phyloP scores from a whole-genome alignment of 1,140 invertebrate genomes.

The Hesperophylax magnus region DNA sequence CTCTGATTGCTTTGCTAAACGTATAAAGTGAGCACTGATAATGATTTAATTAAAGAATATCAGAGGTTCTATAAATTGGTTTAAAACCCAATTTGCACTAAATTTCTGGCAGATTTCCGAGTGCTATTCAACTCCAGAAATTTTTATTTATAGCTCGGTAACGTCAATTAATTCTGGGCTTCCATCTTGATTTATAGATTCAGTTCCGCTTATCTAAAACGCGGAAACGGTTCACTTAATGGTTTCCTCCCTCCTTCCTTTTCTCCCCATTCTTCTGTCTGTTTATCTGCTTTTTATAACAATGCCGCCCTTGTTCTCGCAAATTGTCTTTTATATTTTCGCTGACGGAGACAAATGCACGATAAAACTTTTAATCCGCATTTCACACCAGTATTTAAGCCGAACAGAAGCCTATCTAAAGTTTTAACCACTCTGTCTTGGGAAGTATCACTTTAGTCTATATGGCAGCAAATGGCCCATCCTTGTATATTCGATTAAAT shows the following conservation, averaged over 20 bases:
- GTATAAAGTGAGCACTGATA: too few species aligned
- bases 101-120: too few species aligned
- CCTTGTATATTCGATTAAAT: too few species aligned
- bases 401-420: too few species aligned
- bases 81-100: too few species aligned
- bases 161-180: neutral
- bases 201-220: constrained; percentile 3
- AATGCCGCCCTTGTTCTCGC: neutral
- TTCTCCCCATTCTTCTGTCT: constrained; percentile 13
- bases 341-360: constrained; percentile 18
- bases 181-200: neutral
- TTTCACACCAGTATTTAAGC: too few species aligned
- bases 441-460: too few species aligned
- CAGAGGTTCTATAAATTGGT: too few species aligned
- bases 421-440: too few species aligned
- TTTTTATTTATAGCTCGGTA: neutral
- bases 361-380: constrained; percentile 16
- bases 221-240: constrained; percentile 13
- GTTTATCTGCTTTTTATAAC: constrained; percentile 32
- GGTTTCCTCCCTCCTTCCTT: constrained; percentile 27
- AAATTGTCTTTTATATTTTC: neutral
- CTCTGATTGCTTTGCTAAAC: too few species aligned
- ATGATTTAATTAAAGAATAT: too few species aligned
- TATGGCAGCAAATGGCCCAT: too few species aligned
- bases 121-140: neutral